Evolutionary conservation across 2,113 vertebrate genomes (phyloP), one percentile per base, ranked within the genome.

Genomic region (Apteryx owenii): DNA sequence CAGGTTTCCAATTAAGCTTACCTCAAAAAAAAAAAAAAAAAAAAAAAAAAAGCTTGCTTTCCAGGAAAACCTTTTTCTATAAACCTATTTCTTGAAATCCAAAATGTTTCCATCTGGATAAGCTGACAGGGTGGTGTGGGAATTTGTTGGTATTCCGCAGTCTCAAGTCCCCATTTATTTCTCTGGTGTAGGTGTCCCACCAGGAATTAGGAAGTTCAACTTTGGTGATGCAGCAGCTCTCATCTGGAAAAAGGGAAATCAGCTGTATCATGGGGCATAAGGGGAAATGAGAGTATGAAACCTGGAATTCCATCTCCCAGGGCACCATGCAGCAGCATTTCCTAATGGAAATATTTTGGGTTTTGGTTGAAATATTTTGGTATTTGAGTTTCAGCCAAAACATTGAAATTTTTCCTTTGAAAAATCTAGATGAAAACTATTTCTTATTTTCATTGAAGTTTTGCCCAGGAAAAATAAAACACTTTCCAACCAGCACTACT

Each of bases 391-490:
- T 84, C 46, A 68, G 88, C 88, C 56, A 88, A 95, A 93, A 93
- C 85, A 79, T 38, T 93, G 83, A 92, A 50, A 44, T 71, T 92
- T 96, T 96, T 88, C 93, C 92, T 90, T 96, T 93, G 96, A 97
- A 96, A 96, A 95, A 93, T 90, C 0, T 6, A 92, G 31, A 86
- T 93, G 79, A 96, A 90, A 95, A 95, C 69, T 94, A 64, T 90
- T 93, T 94, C 83, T 48, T 90, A 51, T 93, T 97, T 96, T 95
- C 65, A 81, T 33, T 93, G 93, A 96, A 93, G 85, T 92, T 93
- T 96, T 95, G 93, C 85, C 97, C 85, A 94, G 93, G 92, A 95
- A 96, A 97, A 96, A 86, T 70, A 71, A 81, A 93, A 65, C 64
- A 51, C 61, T 95, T 96, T 96, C 90, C 90, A 96, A 40, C 21